phyloP scores from a whole-genome alignment of 2,797 vertebrate species.

The Distichodus sexfasciatus region DNA sequence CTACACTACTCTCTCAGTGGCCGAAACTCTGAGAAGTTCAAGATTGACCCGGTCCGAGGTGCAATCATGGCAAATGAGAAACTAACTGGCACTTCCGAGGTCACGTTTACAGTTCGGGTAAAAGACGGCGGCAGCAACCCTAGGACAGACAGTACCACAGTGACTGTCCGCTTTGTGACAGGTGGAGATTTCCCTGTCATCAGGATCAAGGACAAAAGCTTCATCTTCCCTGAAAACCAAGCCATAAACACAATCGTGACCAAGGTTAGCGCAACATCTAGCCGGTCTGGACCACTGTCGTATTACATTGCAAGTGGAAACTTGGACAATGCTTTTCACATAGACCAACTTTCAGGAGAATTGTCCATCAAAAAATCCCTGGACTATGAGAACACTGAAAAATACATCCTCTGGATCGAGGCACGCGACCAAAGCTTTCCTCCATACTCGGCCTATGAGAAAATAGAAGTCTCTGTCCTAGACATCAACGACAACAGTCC shows the following conservation, averaged over 20 bases:
- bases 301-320: constrained; percentile 96
- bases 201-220: constrained; percentile 79
- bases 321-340: constrained; percentile 85
- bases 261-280: constrained; percentile 81
- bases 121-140: constrained; percentile 84
- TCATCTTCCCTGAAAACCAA: constrained; percentile 92
- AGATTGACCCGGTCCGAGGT: constrained; percentile 87
- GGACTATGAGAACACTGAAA: constrained; percentile 91
- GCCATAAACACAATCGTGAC: constrained; percentile 83
- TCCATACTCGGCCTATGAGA: constrained; percentile 93
- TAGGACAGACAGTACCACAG: constrained; percentile 90
- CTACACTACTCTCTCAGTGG: constrained; percentile 91
- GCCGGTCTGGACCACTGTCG: constrained; percentile 85
- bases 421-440: constrained; percentile 94
- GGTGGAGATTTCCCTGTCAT: constrained; percentile 88
- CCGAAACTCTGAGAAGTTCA: constrained; percentile 89
- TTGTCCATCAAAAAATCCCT: constrained; percentile 80
- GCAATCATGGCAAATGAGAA: constrained; percentile 87
- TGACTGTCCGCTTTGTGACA: constrained; percentile 90
- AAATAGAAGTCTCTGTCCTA: constrained; percentile 83
- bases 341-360: constrained; percentile 92
- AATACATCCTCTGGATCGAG: constrained; percentile 93
- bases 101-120: constrained; percentile 91
- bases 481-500: constrained; percentile 95
- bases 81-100: constrained; percentile 81